These are phyloP conservation scores for Calliscelio sp. DNA, from an alignment of 2,888 invertebrate genomes.

Conservation along the genomic window DNA sequence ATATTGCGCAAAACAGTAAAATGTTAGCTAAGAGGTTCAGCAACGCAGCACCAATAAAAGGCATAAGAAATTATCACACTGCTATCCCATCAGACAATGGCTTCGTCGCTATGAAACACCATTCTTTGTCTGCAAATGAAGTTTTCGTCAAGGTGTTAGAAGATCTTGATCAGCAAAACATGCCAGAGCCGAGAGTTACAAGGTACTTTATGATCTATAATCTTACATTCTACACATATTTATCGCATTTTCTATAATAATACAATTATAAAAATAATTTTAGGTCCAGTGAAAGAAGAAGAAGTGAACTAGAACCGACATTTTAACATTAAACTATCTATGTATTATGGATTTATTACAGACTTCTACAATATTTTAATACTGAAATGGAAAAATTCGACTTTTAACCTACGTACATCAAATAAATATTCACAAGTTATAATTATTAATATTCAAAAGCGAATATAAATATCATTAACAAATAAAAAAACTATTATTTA, in stretches of 20 bases:
- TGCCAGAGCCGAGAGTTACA: slow-evolving; percentile 23
- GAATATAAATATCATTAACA: slow-evolving; percentile 3
- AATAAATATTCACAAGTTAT: neutral
- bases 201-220: slow-evolving; percentile 23
- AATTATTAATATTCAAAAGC: slow-evolving; percentile 7
- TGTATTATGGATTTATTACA: neutral
- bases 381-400: neutral
- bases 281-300: neutral
- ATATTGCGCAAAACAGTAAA: too few species aligned
- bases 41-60: too few species aligned
- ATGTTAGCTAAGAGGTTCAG: too few species aligned
- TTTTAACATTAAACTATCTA: neutral
- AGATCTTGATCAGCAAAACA: neutral
- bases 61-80: slow-evolving; percentile 53
- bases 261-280: neutral
- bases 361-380: slow-evolving; percentile 12
- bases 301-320: neutral
- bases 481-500: slow-evolving; percentile 9
- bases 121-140: slow-evolving; percentile 32
- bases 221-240: neutral
- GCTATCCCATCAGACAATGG: slow-evolving; percentile 33
- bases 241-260: neutral
- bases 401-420: slow-evolving; percentile 6
- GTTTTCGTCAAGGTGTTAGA: slow-evolving; percentile 15
- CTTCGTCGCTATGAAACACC: slow-evolving; percentile 22